These are phyloP conservation scores for Cerastis leucographa DNA, from an alignment of 2,888 invertebrate genomes.

Conservation along the genomic window DNA sequence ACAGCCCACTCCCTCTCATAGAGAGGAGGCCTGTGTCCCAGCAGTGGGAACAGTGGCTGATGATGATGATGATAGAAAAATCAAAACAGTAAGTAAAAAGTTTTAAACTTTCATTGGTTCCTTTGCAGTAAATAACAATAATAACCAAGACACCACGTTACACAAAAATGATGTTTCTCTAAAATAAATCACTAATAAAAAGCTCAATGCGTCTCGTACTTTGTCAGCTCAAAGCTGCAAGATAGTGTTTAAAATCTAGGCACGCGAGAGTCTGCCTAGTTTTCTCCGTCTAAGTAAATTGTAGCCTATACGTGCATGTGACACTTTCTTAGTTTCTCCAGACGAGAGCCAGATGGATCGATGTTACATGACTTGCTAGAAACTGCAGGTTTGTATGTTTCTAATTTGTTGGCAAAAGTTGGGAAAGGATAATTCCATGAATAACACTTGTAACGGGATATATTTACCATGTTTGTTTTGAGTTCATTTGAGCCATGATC, in stretches of 20 bases:
- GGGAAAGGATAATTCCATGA: neutral
- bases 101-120: neutral
- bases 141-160: neutral
- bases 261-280: conserved; percentile 43
- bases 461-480: no score
- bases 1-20: no score
- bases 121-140: neutral
- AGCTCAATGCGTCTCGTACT: neutral
- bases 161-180: neutral
- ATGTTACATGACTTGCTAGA: conserved; percentile 50
- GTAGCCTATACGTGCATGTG: conserved; percentile 35
- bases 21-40: no score
- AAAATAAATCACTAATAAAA: neutral
- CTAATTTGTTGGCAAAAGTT: neutral
- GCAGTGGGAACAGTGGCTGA: no score
- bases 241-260: conserved; percentile 43
- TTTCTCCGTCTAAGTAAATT: conserved; percentile 55
- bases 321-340: conserved; percentile 61
- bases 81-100: no score
- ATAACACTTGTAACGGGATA: no score
- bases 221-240: conserved; percentile 35
- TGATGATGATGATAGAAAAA: no score
- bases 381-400: neutral
- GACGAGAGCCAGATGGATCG: conserved; percentile 25
- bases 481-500: no score